phyloP scores from a whole-genome alignment of 2,113 vertebrate species.

The Ondatra zibethicus region DNA sequence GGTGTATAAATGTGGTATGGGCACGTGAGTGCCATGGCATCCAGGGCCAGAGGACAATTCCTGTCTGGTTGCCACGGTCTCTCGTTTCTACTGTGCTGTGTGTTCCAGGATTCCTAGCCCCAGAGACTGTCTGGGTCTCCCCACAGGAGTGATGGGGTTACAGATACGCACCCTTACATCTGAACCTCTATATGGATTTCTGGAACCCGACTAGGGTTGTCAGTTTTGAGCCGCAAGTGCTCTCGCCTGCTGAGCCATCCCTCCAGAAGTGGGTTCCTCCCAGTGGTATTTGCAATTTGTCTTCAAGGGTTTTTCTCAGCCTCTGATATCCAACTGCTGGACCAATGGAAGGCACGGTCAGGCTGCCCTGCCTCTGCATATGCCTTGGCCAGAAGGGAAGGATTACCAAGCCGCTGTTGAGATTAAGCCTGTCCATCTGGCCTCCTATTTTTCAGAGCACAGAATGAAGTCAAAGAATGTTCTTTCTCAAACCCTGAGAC shows the following conservation, averaged over 20 bases:
- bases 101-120: neutral
- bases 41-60: neutral
- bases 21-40: neutral
- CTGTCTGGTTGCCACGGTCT: too few relatives aligned
- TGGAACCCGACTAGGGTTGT: neutral
- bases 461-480: neutral
- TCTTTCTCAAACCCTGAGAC: neutral
- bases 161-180: neutral
- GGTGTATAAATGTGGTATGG: neutral
- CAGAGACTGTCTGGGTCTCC: neutral
- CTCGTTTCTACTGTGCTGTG: neutral
- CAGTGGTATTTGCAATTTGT: neutral
- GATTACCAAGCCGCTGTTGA: neutral
- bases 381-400: neutral
- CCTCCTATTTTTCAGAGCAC: neutral
- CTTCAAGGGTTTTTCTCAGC: constrained; percentile 37
- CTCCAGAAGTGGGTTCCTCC: neutral
- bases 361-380: neutral
- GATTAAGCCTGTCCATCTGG: constrained; percentile 42
- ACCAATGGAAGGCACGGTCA: neutral
- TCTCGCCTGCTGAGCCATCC: neutral
- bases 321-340: neutral
- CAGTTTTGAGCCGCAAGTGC: neutral
- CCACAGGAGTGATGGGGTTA: neutral
- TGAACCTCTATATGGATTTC: neutral